A percentile compares a stretch with the other conserved stretches of the same genome.
Conservation (phyloP, 2,888 invertebrate species). For the Operophtera brumata region DNA sequence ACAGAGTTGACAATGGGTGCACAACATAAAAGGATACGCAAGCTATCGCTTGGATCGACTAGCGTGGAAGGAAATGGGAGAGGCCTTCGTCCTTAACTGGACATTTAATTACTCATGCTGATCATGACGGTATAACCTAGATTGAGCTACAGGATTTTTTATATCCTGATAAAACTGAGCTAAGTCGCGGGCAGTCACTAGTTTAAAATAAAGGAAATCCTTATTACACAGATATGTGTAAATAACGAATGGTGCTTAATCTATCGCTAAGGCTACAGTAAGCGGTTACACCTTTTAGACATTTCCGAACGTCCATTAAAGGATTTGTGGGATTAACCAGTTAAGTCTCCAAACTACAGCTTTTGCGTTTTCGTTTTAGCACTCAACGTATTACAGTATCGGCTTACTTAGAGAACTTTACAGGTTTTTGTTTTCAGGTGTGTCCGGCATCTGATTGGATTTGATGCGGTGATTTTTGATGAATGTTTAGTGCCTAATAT, state of each 20-base stretch:
- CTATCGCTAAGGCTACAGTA: slow-evolving; percentile 34
- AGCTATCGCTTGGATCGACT: too few relatives aligned
- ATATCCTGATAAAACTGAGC: too few relatives aligned
- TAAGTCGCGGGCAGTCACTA: too few relatives aligned
- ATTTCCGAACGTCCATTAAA: slow-evolving; percentile 67
- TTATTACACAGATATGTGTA: too few relatives aligned
- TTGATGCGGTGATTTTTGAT: slow-evolving; percentile 12
- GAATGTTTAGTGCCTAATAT: not conserved
- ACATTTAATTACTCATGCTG: too few relatives aligned
- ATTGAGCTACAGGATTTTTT: too few relatives aligned
- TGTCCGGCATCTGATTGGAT: slow-evolving; percentile 16
- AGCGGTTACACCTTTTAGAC: slow-evolving; percentile 59
- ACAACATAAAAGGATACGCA: too few relatives aligned
- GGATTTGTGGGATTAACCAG: slow-evolving; percentile 64
- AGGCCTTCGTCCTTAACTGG: too few relatives aligned
- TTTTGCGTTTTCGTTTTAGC: slow-evolving; percentile 49
- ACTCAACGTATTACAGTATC: slow-evolving; percentile 41
- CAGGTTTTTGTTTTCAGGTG: slow-evolving; percentile 34
- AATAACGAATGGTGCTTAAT: slow-evolving; percentile 29
- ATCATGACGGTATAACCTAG: too few relatives aligned
- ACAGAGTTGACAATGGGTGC: too few relatives aligned
- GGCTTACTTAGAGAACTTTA: slow-evolving; percentile 33
- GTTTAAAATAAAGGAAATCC: too few relatives aligned
- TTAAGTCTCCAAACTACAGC: slow-evolving; percentile 39
- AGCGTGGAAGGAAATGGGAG: too few relatives aligned